Evolutionary conservation across 2,888 invertebrate genomes (phyloP).

Genomic region (Teinopalpus imperialis): DNA sequence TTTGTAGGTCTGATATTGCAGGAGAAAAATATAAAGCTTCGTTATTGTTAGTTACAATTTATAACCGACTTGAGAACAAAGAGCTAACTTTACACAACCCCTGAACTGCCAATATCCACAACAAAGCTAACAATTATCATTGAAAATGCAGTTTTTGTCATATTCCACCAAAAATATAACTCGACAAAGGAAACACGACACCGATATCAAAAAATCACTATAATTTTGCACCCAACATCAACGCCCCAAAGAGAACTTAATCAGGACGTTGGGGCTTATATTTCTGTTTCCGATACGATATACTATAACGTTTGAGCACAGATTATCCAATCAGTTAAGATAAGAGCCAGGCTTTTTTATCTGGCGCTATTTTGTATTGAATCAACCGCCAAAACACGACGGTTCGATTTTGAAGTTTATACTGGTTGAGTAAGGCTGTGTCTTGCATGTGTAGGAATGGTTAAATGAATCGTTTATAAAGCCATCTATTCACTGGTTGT

Average conservation of each 20-base stretch:
- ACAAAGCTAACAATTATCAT: slow-evolving; percentile 73
- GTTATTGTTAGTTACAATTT: too few relatives aligned
- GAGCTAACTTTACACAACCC: slow-evolving; percentile 37
- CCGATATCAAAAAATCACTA: slow-evolving; percentile 73
- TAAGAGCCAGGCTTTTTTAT: slow-evolving; percentile 79
- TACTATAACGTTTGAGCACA: slow-evolving; percentile 77
- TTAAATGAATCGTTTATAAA: slow-evolving; percentile 45
- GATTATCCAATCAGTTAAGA: slow-evolving; percentile 83
- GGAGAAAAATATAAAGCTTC: too few relatives aligned
- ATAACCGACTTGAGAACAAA: too few relatives aligned
- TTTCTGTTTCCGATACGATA: slow-evolving; percentile 80
- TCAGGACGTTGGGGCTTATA: slow-evolving; percentile 70
- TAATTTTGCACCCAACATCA: slow-evolving; percentile 61
- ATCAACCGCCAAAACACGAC: slow-evolving; percentile 49
- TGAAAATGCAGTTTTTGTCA: slow-evolving; percentile 59
- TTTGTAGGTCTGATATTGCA: too few relatives aligned
- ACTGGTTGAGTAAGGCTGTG: slow-evolving; percentile 39
- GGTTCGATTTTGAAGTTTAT: slow-evolving; percentile 45
- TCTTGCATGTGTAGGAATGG: slow-evolving; percentile 33
- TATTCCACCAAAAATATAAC: slow-evolving; percentile 65
- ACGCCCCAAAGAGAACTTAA: slow-evolving; percentile 73
- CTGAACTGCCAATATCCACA: slow-evolving; percentile 28
- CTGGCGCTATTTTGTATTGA: slow-evolving; percentile 37
- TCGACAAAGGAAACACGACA: slow-evolving; percentile 64
- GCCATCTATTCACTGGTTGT: slow-evolving; percentile 55